Evolutionary conservation across 2,113 vertebrate species (phyloP), one percentile per base, ranked within the genome.

Genomic region (Labeo rohita): DNA sequence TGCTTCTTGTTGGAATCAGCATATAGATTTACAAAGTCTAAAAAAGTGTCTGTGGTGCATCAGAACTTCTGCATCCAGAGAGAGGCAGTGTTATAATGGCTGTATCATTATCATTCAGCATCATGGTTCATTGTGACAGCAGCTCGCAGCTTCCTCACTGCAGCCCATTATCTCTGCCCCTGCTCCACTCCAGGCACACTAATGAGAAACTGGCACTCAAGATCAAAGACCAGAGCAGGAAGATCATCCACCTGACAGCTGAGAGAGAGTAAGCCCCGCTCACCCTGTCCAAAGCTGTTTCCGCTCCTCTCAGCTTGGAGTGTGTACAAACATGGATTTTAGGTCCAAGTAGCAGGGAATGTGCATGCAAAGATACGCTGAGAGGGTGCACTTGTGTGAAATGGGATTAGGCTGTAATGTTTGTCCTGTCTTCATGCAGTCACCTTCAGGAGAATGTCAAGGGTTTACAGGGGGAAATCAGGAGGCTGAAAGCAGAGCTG

Each of bases 161-260:
- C 63, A 70, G 80, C 59, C 79, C 79, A 81, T 56, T 83, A 87
- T 85, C 86, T 83, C 88, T 84, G 45, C 93, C 80, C 18, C 80
- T 82, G 80, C 65, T 82, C 80, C 65, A 12, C 23, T 54, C 84
- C 92, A 96, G 96, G 88, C 90, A 93, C 70, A 85, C 93, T 88
- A 95, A 95, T 66, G 94, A 95, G 88, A 94, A 95, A 85, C 89
- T 92, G 77, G 92, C 90, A 87, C 91, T 91, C 79, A 94, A 94
- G 90, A 94, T 95, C 87, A 94, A 93, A 84, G 91, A 90, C 52
- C 95, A 96, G 89, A 94, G 93, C 87, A 94, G 90, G 83, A 95
- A 93, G 81, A 94, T 94, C 8, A 82, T 93, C 85, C 93, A 93
- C 89, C 94, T 96, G 85, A 89, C 90, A 0, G 89, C 93, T 15